phyloP scores from a whole-genome alignment of 2,888 invertebrate species.

The Leptopterna dolabrata region DNA sequence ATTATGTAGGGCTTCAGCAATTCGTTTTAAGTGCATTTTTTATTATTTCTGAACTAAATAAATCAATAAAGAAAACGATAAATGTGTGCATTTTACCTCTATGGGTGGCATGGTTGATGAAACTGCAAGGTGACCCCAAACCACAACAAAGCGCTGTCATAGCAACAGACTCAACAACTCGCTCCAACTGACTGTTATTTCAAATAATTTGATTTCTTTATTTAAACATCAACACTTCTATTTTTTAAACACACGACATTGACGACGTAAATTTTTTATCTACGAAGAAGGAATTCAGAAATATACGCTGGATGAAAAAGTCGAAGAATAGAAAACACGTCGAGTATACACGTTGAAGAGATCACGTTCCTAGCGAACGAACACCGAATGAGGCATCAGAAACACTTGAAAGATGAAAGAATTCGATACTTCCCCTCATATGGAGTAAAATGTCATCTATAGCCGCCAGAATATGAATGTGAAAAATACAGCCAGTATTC shows the following conservation, averaged over 20 bases:
- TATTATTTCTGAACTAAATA: too few relatives aligned
- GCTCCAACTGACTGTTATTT: conserved; percentile 3
- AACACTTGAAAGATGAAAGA: background rate
- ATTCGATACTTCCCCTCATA: background rate
- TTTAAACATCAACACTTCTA: background rate
- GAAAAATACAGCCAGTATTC: background rate
- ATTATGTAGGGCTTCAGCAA: too few relatives aligned
- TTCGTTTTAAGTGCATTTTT: too few relatives aligned
- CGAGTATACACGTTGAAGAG: background rate
- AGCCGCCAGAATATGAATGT: background rate
- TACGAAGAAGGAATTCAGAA: background rate
- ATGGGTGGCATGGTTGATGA: conserved; percentile 37
- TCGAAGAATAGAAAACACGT: background rate
- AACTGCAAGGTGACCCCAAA: background rate
- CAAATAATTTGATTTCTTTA: background rate
- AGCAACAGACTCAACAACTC: conserved; percentile 1
- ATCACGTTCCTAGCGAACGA: background rate
- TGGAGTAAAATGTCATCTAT: background rate
- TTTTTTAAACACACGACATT: background rate
- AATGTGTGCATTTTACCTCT: background rate
- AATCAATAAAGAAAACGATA: background rate
- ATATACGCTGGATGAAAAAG: background rate
- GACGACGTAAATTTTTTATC: background rate
- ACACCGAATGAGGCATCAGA: background rate
- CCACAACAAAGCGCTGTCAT: conserved; percentile 43